These are phyloP conservation scores for Tetrao urogallus DNA, from an alignment of 2,113 vertebrate species.

Conservation along the genomic window DNA sequence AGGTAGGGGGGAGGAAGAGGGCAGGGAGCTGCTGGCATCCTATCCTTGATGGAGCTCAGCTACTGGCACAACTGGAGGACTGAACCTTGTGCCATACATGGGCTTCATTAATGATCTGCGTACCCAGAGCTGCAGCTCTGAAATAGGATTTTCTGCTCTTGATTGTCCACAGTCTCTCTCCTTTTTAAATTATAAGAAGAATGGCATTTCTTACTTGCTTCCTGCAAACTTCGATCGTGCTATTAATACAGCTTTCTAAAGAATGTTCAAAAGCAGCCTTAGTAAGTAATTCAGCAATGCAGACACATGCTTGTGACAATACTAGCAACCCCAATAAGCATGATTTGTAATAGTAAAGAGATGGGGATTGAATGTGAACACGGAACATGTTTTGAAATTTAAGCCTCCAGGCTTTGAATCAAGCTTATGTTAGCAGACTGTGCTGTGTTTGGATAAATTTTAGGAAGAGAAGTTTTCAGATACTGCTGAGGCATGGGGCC, in stretches of 20 bases:
- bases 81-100: background rate
- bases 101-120: background rate
- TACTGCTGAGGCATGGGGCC: background rate
- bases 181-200: background rate
- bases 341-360: background rate
- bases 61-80: background rate
- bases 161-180: background rate
- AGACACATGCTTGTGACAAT: accelerated
- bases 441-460: background rate
- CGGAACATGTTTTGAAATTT: background rate
- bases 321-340: background rate
- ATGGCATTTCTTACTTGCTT: background rate
- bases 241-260: background rate
- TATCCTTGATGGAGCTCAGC: background rate
- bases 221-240: background rate
- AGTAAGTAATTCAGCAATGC: background rate
- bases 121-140: background rate
- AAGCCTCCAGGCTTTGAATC: background rate
- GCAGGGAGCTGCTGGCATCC: background rate
- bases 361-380: background rate
- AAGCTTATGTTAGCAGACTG: background rate
- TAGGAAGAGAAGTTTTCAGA: background rate
- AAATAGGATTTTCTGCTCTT: conserved; percentile 39
- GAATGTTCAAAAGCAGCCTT: background rate
- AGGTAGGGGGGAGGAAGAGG: background rate